These are phyloP conservation scores for Listronotus oregonensis DNA, from an alignment of 1,140 invertebrate genomes.

Conservation along the genomic window DNA sequence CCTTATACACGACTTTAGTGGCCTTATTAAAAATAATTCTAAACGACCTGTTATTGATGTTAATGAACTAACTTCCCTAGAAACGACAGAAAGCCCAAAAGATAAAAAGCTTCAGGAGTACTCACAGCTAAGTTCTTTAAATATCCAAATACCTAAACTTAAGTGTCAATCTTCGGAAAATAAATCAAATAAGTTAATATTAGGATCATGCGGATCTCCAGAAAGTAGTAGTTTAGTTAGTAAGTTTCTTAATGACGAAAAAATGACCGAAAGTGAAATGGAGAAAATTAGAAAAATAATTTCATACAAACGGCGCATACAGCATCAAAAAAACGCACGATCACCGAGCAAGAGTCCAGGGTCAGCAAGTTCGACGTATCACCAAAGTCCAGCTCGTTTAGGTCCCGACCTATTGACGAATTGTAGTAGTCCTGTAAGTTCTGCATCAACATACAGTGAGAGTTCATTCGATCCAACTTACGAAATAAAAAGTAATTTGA, in stretches of 20 bases:
- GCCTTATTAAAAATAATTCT: slow-evolving; percentile 34
- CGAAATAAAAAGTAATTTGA: slow-evolving; percentile 26
- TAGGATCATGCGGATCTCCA: slow-evolving; percentile 5
- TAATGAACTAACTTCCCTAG: slow-evolving; percentile 26
- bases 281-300: slow-evolving; percentile 47
- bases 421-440: neutral
- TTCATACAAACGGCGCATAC: slow-evolving; percentile 44
- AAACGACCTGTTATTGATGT: slow-evolving; percentile 37
- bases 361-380: neutral
- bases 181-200: slow-evolving; percentile 11
- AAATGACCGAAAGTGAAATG: slow-evolving; percentile 41
- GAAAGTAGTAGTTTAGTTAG: slow-evolving; percentile 39
- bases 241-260: slow-evolving; percentile 45
- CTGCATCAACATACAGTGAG: neutral
- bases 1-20: slow-evolving; percentile 36
- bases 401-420: neutral
- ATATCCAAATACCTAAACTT: slow-evolving; percentile 43
- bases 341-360: slow-evolving; percentile 15
- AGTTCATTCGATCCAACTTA: slow-evolving; percentile 12
- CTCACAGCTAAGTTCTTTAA: slow-evolving; percentile 45
- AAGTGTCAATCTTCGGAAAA: slow-evolving; percentile 18
- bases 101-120: slow-evolving; percentile 44
- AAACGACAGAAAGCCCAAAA: slow-evolving; percentile 13
- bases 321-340: slow-evolving; percentile 34
- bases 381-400: neutral